These are phyloP conservation scores for Bubo blakistoni DNA, from an alignment of 2,113 vertebrate species.

Conservation along the genomic window DNA sequence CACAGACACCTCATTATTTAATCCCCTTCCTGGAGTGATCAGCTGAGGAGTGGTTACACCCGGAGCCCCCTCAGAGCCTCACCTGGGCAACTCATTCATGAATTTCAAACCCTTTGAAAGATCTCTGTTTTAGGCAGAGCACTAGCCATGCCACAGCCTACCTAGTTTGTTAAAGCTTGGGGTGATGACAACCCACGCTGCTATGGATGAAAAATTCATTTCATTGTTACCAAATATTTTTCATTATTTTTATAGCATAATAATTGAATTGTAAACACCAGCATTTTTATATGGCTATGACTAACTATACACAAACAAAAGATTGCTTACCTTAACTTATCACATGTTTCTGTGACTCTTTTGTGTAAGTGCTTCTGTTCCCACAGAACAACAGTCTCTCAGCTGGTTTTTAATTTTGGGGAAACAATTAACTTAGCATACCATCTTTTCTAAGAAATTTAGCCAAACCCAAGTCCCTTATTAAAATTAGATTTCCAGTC, in stretches of 20 bases:
- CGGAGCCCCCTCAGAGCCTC: background rate
- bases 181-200: background rate
- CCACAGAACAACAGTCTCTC: background rate
- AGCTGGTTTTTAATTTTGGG: background rate
- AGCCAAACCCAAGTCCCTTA: conserved; percentile 32
- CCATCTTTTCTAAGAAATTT: conserved; percentile 28
- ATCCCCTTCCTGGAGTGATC: background rate
- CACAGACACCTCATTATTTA: background rate
- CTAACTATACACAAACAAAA: background rate
- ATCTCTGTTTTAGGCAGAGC: background rate
- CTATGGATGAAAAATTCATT: background rate
- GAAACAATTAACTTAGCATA: conserved; percentile 27
- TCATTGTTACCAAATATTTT: background rate
- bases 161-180: background rate
- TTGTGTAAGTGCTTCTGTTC: background rate
- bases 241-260: background rate
- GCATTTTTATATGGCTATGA: background rate
- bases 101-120: background rate
- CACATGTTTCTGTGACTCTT: background rate
- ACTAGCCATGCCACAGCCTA: background rate
- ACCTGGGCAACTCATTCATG: background rate
- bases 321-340: background rate
- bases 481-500: conserved; percentile 46
- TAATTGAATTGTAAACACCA: background rate
- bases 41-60: background rate